Conservation (phyloP, 2,797 vertebrate species). For the Psittacula derbiana region DNA sequence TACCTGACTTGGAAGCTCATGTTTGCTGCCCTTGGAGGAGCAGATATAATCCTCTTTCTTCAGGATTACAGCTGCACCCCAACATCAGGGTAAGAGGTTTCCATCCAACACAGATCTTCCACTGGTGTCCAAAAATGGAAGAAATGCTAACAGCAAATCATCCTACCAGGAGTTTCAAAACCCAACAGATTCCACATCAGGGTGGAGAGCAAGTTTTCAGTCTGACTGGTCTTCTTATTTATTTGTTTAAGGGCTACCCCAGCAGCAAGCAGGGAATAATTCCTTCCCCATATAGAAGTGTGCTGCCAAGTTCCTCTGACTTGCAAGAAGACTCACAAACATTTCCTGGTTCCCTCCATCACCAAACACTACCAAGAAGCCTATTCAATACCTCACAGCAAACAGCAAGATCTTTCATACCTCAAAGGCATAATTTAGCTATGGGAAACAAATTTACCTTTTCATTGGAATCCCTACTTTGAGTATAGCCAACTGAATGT, state of each 20-base stretch:
- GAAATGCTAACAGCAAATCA: background rate
- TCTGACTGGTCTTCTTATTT: conserved; percentile 17
- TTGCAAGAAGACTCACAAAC: background rate
- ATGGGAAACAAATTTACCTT: conserved; percentile 14
- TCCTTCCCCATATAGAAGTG: background rate
- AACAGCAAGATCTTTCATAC: conserved; percentile 1
- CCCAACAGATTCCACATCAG: conserved; percentile 7
- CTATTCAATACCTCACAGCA: conserved; percentile 1
- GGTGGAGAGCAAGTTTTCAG: conserved; percentile 15
- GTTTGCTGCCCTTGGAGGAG: background rate
- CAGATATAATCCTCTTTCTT: background rate
- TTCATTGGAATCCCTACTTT: conserved; percentile 28
- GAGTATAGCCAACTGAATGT: background rate
- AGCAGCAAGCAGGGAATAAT: background rate
- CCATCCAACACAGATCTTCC: background rate
- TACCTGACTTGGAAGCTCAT: background rate
- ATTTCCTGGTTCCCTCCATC: background rate
- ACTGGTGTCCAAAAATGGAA: background rate
- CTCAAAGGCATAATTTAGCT: conserved; percentile 7
- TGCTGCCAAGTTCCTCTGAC: background rate
- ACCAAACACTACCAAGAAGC: background rate
- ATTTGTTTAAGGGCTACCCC: conserved; percentile 27
- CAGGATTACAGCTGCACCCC: background rate
- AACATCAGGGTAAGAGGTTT: background rate
- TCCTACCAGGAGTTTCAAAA: background rate